Evolutionary conservation across 2,113 vertebrate species (phyloP).

Genomic region (Istiophorus platypterus): DNA sequence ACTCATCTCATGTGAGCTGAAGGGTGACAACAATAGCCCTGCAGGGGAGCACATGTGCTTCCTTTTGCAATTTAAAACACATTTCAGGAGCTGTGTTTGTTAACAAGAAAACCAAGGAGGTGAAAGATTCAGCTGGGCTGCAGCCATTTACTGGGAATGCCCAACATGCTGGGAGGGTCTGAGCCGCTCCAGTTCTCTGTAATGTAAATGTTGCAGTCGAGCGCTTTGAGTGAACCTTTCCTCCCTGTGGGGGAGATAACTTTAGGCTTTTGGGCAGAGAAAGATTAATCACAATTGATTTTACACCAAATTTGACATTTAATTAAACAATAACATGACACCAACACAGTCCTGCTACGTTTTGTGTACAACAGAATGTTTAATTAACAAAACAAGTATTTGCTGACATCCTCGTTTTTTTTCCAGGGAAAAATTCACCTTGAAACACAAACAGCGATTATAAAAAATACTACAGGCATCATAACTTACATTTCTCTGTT

Average conservation of each 20-base stretch:
- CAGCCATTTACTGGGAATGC: slow-evolving; percentile 13
- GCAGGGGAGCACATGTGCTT: slow-evolving; percentile 22
- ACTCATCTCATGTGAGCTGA: slow-evolving; percentile 20
- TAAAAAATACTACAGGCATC: not conserved
- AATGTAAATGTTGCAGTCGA: slow-evolving; percentile 49
- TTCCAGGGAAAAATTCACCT: too few species aligned
- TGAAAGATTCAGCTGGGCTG: slow-evolving; percentile 18
- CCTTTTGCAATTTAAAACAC: slow-evolving; percentile 50
- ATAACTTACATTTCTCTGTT: not conserved
- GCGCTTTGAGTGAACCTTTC: not conserved
- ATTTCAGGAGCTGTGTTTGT: slow-evolving; percentile 37
- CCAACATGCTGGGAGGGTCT: slow-evolving; percentile 16
- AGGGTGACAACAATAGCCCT: slow-evolving; percentile 41
- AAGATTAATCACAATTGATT: not conserved
- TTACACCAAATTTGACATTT: not conserved
- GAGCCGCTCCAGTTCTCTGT: slow-evolving; percentile 11
- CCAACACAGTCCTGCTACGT: not conserved
- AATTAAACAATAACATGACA: not conserved
- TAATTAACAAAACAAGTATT: not conserved
- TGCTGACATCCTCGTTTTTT: not conserved
- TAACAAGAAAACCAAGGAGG: slow-evolving; percentile 18
- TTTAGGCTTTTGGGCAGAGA: slow-evolving; percentile 3
- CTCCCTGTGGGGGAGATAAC: not conserved
- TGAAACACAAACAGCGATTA: too few species aligned
- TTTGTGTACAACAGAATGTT: slow-evolving; percentile 1